These are phyloP conservation scores for Pangasius krempfi DNA, from an alignment of 2,797 vertebrate genomes.

Conservation along the genomic window DNA sequence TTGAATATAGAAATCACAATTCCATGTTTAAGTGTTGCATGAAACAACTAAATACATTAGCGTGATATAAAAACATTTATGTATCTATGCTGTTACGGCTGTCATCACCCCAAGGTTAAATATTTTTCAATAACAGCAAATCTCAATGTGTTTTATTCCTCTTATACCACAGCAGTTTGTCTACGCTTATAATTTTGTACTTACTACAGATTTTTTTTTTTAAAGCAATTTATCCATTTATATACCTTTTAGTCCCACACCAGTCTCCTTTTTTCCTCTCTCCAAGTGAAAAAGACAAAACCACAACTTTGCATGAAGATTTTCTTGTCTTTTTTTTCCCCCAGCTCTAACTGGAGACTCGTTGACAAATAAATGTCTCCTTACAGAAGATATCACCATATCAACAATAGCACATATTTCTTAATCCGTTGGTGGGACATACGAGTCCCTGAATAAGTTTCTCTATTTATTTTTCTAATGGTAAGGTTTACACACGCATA, in stretches of 20 bases:
- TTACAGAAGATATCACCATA: not conserved
- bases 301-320: not conserved
- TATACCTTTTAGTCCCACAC: not conserved
- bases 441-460: not conserved
- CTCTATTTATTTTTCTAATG: not conserved
- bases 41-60: no score
- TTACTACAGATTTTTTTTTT: not conserved
- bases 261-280: no score
- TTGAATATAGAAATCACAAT: no score
- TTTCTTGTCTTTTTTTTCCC: not conserved
- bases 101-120: not conserved
- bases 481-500: not conserved
- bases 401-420: not conserved
- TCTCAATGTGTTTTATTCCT: not conserved
- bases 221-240: not conserved
- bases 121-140: not conserved
- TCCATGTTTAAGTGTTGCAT: no score
- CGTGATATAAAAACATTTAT: no score
- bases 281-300: not conserved
- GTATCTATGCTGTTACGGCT: no score
- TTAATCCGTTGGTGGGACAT: not conserved
- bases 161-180: not conserved
- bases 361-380: not conserved
- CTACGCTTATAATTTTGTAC: not conserved
- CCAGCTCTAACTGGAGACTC: not conserved